Evolutionary conservation across 1,140 invertebrate genomes (phyloP), one percentile per base, ranked within the genome.

Genomic region (Drosophila sturtevanti): DNA sequence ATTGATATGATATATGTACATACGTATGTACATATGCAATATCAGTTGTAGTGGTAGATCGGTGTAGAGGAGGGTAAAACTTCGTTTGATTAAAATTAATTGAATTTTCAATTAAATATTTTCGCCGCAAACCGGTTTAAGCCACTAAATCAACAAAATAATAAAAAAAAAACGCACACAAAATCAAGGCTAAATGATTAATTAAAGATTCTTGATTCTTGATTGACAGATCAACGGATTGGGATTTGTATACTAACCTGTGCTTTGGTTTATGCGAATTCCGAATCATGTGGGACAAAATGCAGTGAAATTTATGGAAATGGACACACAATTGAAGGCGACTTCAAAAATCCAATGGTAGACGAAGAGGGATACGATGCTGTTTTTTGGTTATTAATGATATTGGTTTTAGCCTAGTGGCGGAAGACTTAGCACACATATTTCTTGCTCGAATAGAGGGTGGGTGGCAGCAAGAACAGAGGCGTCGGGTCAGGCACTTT

Each of bases 71-170:
- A 77, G 9, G 67, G 55, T 34, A 58, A 55, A 72, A 72, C 51
- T 68, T 55, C 63, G 48, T 79, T 82, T 67, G 68, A 84, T 84
- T 84, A 68, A 72, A 76, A 72, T 82, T 84, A 84, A 82, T 82
- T 84, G 76, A 84, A 84, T 72, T 84, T 66, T 63, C 48, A 68
- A 81, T 81, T 66, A 48, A 48, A 48, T 48, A 48, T 48, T 18
- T 48, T 48, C 10, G 41, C 41, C 14, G 55, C n/a, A 12, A 81
- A 81, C 79, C 70, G 65, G 74, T 78, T 63, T 60, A 63, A 52
- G 27, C 38, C 70, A 11, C 18, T 35, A 60, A 60, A 14, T 14
- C 35, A 10, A 14, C n/a, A 62, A 64, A 74, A 78, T 67, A 65
- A 74, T n/a, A n/a, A n/a, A n/a, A n/a, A n/a, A n/a, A n/a, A n/a